Evolutionary conservation across 2,797 vertebrate species (phyloP).

Genomic region (Hemitrygon akajei): DNA sequence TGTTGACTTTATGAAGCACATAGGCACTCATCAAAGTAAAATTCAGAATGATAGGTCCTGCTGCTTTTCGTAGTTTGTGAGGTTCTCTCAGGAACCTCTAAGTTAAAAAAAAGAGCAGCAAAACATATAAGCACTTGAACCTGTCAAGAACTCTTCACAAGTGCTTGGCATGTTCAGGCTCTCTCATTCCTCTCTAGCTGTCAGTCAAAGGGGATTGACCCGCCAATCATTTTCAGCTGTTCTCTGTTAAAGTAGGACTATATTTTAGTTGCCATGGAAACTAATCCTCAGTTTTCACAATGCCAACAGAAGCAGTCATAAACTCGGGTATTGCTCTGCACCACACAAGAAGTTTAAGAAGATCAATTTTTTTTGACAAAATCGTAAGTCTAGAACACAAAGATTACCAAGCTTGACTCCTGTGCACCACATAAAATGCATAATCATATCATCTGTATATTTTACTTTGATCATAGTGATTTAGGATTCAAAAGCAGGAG

Average conservation of each 20-base stretch:
- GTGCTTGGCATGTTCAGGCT: slow-evolving; percentile 29
- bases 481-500: neutral
- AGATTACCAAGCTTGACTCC: neutral
- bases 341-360: slow-evolving; percentile 43
- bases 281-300: slow-evolving; percentile 43
- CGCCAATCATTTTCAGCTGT: slow-evolving; percentile 45
- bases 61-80: neutral
- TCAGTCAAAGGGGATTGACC: slow-evolving; percentile 48
- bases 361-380: slow-evolving; percentile 44
- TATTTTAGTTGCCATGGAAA: slow-evolving; percentile 45
- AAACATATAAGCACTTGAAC: neutral
- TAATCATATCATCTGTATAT: neutral
- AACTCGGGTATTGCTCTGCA: slow-evolving; percentile 37
- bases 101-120: slow-evolving; percentile 28
- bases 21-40: neutral
- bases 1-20: neutral
- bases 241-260: slow-evolving; percentile 21
- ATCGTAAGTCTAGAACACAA: slow-evolving; percentile 35
- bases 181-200: slow-evolving; percentile 39
- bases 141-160: slow-evolving; percentile 35
- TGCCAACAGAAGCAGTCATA: slow-evolving; percentile 38
- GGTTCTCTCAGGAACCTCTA: neutral
- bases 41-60: neutral
- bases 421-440: neutral
- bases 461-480: neutral